These are phyloP conservation scores for Centrocercus urophasianus DNA, from an alignment of 2,113 vertebrate genomes.

Conservation along the genomic window DNA sequence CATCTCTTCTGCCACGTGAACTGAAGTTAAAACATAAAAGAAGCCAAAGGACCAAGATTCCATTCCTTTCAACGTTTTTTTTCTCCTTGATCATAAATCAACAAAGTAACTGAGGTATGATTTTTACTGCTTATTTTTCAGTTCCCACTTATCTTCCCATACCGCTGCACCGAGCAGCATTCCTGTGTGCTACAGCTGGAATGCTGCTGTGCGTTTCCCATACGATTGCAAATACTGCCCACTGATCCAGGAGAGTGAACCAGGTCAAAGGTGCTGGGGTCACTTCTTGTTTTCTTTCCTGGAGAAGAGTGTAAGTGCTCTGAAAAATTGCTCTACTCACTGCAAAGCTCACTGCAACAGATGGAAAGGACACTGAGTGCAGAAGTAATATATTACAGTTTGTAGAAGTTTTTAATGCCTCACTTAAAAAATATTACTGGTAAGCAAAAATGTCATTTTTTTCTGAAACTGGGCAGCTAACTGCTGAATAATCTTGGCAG, in stretches of 20 bases:
- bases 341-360: neutral
- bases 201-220: slow-evolving; percentile 50
- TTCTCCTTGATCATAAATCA: neutral
- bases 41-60: neutral
- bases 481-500: neutral
- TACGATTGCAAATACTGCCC: slow-evolving; percentile 37
- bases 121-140: slow-evolving; percentile 5
- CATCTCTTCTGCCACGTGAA: neutral
- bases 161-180: neutral
- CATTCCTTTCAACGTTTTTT: neutral
- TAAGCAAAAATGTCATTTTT: neutral
- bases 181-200: slow-evolving; percentile 43
- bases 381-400: neutral
- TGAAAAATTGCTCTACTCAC: neutral
- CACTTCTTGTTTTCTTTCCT: slow-evolving; percentile 49
- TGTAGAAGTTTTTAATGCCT: neutral
- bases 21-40: neutral
- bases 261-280: slow-evolving; percentile 51
- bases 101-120: neutral
- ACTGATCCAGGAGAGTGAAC: slow-evolving; percentile 54
- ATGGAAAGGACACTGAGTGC: neutral
- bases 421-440: neutral
- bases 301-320: slow-evolving; percentile 22
- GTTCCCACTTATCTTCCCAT: slow-evolving; percentile 22
- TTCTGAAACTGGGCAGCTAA: neutral